These are phyloP conservation scores for Bujurquina vittata DNA, from an alignment of 2,113 vertebrate species.

Conservation along the genomic window DNA sequence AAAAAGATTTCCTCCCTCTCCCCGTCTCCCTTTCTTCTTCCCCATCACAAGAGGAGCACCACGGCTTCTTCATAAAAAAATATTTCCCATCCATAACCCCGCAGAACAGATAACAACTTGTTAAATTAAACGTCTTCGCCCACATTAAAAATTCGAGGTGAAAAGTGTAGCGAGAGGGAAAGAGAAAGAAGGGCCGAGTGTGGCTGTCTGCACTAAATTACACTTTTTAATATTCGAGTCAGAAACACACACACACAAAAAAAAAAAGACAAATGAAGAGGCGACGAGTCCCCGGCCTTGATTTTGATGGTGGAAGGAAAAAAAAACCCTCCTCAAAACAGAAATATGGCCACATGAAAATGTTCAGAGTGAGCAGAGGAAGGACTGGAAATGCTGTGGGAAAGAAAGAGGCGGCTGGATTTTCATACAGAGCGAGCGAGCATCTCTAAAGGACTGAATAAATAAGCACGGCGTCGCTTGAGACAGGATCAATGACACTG, in stretches of 20 bases:
- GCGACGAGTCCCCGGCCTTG: constrained; percentile 11
- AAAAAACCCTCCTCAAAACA: constrained; percentile 27
- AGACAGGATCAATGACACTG: constrained; percentile 58
- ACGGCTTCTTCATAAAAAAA: background rate
- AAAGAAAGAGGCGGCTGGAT: constrained; percentile 4
- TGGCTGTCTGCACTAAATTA: constrained; percentile 5
- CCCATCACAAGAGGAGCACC: constrained; percentile 14
- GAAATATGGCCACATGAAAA: constrained; percentile 44
- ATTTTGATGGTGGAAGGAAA: constrained; percentile 8
- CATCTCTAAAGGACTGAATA: constrained; percentile 53
- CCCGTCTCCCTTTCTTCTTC: background rate
- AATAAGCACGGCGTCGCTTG: constrained; percentile 41
- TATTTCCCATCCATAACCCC: background rate
- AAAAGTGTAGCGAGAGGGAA: background rate
- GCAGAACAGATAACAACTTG: background rate
- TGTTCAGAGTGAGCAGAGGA: background rate
- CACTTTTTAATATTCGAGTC: constrained; percentile 42
- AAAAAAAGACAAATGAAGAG: constrained; percentile 17
- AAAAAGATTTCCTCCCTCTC: constrained; percentile 3
- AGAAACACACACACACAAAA: background rate
- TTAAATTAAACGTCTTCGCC: background rate
- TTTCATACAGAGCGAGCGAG: constrained; percentile 10
- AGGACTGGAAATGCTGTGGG: constrained; percentile 13
- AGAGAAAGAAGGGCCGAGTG: background rate
- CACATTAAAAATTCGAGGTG: background rate